Evolutionary conservation across 1,140 invertebrate species (phyloP).

Genomic region (Macrobrachium nipponense): DNA sequence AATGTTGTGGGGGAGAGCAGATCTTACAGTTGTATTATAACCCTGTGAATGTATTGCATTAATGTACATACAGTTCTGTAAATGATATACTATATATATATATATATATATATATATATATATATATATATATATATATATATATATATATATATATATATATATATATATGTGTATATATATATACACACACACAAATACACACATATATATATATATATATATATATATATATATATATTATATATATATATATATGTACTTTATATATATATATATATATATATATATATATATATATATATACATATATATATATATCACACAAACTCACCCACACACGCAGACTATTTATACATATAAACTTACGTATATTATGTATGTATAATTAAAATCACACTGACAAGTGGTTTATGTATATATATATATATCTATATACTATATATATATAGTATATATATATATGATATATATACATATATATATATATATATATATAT

Average conservation of each 20-base stretch:
- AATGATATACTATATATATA: background rate
- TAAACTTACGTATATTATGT: no score
- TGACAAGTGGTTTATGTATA: no score
- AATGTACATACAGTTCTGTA: no score
- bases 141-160: conserved; percentile 12
- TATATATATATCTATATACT: no score
- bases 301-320: conserved; percentile 9
- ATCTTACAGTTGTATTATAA: no score
- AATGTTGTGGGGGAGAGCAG: no score
- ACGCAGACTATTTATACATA: no score
- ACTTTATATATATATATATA: background rate
- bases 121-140: conserved; percentile 16
- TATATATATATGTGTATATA: background rate
- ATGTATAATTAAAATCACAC: no score
- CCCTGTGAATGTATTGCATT: no score
- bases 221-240: conserved; percentile 5
- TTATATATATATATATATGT: conserved; percentile 1
- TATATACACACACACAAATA: background rate
- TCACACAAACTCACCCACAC: no score
- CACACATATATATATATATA: conserved; percentile 9
- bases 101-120: conserved; percentile 16
- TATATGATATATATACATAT: no score
- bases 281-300: conserved; percentile 20
- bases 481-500: background rate
- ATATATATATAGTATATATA: no score